phyloP scores from a whole-genome alignment of 2,797 vertebrate species.

The Hafferia zeledoni region DNA sequence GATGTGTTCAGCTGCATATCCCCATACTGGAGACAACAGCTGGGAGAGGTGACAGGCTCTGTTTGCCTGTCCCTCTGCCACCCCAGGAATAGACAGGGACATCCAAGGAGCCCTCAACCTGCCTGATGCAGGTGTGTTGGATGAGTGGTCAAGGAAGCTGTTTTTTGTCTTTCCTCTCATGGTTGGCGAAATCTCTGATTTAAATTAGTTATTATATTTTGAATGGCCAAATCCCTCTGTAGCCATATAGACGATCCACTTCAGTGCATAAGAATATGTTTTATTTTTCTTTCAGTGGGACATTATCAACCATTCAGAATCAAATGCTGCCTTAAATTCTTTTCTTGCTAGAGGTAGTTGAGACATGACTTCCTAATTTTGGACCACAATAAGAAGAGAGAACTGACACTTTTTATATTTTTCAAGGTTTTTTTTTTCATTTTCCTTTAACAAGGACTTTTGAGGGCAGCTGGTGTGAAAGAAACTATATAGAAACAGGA shows the following conservation, averaged over 20 bases:
- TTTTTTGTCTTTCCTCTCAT: background rate
- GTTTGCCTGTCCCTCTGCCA: background rate
- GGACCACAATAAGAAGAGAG: background rate
- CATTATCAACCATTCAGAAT: background rate
- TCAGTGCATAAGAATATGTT: background rate
- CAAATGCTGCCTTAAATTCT: background rate
- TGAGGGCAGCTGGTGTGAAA: background rate
- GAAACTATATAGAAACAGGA: background rate
- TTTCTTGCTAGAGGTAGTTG: background rate
- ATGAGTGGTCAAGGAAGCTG: background rate
- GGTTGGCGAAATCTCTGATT: background rate
- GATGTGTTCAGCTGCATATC: background rate
- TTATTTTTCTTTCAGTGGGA: background rate
- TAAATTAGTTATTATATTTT: background rate
- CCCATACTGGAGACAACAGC: background rate
- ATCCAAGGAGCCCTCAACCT: background rate
- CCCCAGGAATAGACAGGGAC: too few species aligned
- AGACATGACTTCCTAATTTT: background rate
- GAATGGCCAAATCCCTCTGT: background rate
- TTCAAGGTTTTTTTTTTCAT: background rate
- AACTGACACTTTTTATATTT: background rate
- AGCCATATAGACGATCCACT: rapidly evolving
- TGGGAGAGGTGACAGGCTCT: background rate
- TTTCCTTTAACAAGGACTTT: background rate
- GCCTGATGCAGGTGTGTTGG: background rate